Conservation (phyloP, 1,140 invertebrate genomes). For the Zaprionus taronus region DNA sequence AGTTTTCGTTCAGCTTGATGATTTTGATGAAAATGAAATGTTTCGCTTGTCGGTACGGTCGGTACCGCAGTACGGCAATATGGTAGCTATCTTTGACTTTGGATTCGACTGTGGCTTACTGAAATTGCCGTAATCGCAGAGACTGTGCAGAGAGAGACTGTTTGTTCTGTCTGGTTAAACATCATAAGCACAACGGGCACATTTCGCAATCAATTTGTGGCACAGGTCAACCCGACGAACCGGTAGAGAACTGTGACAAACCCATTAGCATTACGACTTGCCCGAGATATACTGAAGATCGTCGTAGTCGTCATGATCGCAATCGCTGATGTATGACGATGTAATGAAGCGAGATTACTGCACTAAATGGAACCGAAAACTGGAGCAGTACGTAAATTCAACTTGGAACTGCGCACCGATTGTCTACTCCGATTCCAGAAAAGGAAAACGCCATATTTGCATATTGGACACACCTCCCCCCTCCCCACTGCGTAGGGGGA, state of each 20-base stretch:
- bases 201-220: conserved; percentile 76
- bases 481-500: neutral
- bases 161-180: conserved; percentile 70
- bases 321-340: conserved; percentile 73
- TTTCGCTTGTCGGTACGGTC: conserved; percentile 53
- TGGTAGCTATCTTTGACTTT: conserved; percentile 8
- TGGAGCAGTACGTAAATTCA: conserved; percentile 61
- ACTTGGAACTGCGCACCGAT: conserved; percentile 33
- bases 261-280: conserved; percentile 48
- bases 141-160: conserved; percentile 14
- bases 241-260: conserved; percentile 65
- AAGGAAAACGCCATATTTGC: conserved; percentile 40
- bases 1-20: conserved; percentile 74
- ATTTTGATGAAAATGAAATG: conserved; percentile 75
- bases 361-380: conserved; percentile 69
- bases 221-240: conserved; percentile 62
- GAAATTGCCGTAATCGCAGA: conserved; percentile 34
- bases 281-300: conserved; percentile 30
- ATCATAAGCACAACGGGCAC: conserved; percentile 52
- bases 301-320: conserved; percentile 15
- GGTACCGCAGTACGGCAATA: neutral
- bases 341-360: conserved; percentile 79
- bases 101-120: conserved; percentile 35
- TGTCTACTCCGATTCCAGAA: conserved; percentile 31
- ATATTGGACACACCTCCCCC: conserved; percentile 24